Conservation (phyloP, 2,888 invertebrate species). For the Nomada fucata region DNA sequence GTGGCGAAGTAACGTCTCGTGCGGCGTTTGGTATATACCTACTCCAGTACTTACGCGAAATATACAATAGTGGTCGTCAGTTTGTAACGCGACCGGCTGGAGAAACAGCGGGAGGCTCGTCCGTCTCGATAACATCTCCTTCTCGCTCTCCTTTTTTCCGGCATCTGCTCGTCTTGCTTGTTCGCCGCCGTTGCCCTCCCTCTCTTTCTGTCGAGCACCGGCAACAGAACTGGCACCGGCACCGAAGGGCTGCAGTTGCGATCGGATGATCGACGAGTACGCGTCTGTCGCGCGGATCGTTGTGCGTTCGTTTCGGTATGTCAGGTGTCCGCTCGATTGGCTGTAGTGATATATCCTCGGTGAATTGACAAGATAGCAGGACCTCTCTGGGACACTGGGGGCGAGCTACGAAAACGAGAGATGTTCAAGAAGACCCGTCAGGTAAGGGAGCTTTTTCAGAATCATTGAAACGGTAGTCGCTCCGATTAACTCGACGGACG, state of each 20-base stretch:
- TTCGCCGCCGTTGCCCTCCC: slow-evolving; percentile 22
- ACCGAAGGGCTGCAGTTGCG: slow-evolving; percentile 68
- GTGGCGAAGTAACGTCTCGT: slow-evolving; percentile 3
- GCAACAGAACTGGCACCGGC: slow-evolving; percentile 60
- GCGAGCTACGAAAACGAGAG: slow-evolving; percentile 18
- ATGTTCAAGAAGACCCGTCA: slow-evolving; percentile 42
- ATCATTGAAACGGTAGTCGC: background rate
- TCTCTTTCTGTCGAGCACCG: slow-evolving; percentile 34
- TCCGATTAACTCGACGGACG: background rate
- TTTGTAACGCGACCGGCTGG: slow-evolving; percentile 32
- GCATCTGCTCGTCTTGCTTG: slow-evolving; percentile 23
- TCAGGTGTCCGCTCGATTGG: slow-evolving; percentile 28
- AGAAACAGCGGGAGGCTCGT: slow-evolving; percentile 53
- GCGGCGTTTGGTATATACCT: background rate
- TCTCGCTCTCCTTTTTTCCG: slow-evolving; percentile 40
- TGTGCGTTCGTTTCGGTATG: slow-evolving; percentile 27
- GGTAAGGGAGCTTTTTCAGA: slow-evolving; percentile 38
- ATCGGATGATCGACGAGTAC: slow-evolving; percentile 74
- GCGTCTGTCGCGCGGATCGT: slow-evolving; percentile 43
- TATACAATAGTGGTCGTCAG: slow-evolving; percentile 25
- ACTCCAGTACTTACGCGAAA: slow-evolving; percentile 5
- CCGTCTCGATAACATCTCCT: slow-evolving; percentile 44
- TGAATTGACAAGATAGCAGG: slow-evolving; percentile 14
- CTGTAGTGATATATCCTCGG: background rate
- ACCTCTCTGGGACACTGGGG: background rate